phyloP scores from a whole-genome alignment of 2,113 vertebrate species.

The Pedionomus torquatus region DNA sequence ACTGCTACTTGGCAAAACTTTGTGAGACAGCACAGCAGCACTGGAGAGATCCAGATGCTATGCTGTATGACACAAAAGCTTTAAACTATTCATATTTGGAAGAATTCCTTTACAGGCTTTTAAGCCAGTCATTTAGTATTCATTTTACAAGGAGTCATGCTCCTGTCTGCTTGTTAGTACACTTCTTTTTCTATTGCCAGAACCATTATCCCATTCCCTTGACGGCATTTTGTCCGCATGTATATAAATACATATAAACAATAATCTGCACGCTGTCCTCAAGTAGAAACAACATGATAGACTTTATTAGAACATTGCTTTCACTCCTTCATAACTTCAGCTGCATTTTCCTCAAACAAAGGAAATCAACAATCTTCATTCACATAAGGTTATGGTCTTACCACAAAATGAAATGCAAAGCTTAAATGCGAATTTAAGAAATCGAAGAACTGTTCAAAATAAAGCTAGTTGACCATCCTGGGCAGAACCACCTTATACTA shows the following conservation, averaged over 20 bases:
- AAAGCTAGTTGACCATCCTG: background rate
- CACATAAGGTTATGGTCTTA: background rate
- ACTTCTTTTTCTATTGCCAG: background rate
- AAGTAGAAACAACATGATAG: background rate
- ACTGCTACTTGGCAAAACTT: background rate
- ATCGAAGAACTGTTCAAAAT: background rate
- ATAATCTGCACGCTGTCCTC: background rate
- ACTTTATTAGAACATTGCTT: background rate
- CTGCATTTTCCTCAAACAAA: background rate
- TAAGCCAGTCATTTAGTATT: background rate
- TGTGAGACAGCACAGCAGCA: background rate
- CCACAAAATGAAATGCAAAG: background rate
- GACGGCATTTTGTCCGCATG: background rate
- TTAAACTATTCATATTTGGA: background rate
- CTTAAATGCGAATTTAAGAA: background rate
- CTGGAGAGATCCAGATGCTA: background rate
- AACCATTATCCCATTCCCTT: background rate
- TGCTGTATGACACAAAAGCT: background rate
- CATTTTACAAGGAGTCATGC: background rate
- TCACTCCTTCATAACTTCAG: background rate
- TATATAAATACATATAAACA: constrained; percentile 12
- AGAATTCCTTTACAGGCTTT: background rate
- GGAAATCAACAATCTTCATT: background rate
- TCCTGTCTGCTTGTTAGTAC: background rate
- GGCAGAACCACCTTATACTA: background rate